Evolutionary conservation across 37 sponge, comb jelly and placozoan genomes (phyloP).

Genomic region (Geodia barretti): DNA sequence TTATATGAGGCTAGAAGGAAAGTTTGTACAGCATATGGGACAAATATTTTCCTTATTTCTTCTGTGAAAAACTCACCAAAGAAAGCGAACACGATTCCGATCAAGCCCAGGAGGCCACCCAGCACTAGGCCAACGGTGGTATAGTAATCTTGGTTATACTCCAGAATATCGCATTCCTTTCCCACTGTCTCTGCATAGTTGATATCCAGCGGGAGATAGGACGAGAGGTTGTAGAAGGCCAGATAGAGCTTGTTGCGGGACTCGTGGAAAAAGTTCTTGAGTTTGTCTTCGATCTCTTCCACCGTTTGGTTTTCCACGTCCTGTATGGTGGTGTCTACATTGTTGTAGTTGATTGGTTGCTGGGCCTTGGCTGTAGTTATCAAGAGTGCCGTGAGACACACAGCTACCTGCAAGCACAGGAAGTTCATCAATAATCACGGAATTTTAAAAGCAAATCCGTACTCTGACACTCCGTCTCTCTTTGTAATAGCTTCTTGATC

Average conservation of each 20-base stretch:
- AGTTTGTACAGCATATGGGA: too few relatives aligned
- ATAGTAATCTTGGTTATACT: conserved; percentile 42
- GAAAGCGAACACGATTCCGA: conserved; percentile 46
- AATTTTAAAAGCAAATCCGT: too few relatives aligned
- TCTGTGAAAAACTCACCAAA: conserved; percentile 39
- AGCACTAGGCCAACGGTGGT: conserved; percentile 23
- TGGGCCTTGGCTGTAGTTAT: background rate
- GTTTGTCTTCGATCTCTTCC: background rate
- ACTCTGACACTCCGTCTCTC: too few relatives aligned
- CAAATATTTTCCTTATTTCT: too few relatives aligned
- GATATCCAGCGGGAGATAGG: conserved; percentile 36
- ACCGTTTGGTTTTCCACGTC: background rate
- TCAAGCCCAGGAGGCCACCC: conserved; percentile 17
- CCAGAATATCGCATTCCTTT: conserved; percentile 34
- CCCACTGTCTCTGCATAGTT: conserved; percentile 21
- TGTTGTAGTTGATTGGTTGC: background rate
- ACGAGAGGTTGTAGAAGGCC: conserved; percentile 29
- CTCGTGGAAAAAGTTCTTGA: conserved; percentile 1
- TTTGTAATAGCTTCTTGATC: too few relatives aligned
- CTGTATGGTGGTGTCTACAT: background rate
- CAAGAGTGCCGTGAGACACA: too few relatives aligned
- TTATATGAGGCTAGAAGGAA: too few relatives aligned
- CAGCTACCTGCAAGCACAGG: too few relatives aligned
- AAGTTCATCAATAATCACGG: too few relatives aligned
- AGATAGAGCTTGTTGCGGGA: conserved; percentile 7